A percentile compares a stretch with the other conserved stretches of the same genome.
Evolutionary conservation across 1,140 invertebrate genomes (phyloP).

Genomic region (Argopecten irradians): DNA sequence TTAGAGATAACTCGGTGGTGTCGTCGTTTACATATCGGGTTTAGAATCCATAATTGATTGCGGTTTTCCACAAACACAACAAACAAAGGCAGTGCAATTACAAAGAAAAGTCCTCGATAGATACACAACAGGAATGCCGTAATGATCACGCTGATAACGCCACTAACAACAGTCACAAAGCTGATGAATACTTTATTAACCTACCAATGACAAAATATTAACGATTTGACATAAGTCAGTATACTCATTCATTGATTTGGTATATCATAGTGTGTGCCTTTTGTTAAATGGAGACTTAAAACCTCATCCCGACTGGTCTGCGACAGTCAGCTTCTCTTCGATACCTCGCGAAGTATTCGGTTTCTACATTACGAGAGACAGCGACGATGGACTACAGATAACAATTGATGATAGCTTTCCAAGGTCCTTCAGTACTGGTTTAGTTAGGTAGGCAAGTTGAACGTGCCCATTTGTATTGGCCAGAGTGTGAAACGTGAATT

Average conservation of each 20-base stretch:
- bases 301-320: not conserved
- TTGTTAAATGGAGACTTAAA: conserved; percentile 15
- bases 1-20: not conserved
- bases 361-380: not conserved
- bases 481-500: no score
- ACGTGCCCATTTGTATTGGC: no score
- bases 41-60: conserved; percentile 10
- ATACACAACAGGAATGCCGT: not conserved
- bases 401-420: conserved; percentile 3
- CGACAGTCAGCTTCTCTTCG: not conserved
- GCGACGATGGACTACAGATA: not conserved
- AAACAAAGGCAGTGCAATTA: not conserved
- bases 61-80: not conserved
- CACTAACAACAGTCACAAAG: not conserved
- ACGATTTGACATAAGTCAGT: conserved; percentile 9
- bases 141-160: not conserved
- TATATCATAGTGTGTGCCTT: not conserved
- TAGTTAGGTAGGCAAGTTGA: not conserved
- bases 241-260: not conserved
- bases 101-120: not conserved
- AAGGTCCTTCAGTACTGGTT: not conserved
- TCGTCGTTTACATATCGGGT: not conserved
- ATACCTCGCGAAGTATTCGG: conserved; percentile 8
- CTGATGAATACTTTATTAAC: not conserved
- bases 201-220: not conserved